Base-by-base conservation (phyloP, 2,113 vertebrate genomes). In the Rhodinocichla rosea region DNA sequence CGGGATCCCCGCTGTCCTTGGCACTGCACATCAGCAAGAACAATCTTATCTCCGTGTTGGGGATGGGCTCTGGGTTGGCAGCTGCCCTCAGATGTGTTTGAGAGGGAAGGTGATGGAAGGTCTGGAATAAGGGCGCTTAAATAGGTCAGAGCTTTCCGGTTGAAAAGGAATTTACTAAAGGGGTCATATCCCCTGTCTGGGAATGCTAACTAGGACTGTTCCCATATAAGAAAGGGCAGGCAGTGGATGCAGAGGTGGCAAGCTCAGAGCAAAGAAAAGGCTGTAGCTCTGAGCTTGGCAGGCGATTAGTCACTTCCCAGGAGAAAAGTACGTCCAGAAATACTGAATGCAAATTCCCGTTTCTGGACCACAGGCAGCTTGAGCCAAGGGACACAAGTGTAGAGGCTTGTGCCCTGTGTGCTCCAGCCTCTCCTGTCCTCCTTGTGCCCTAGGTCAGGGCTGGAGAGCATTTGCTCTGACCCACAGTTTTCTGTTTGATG, bases 61-160 rank as follows among this genome's bases (percentile, higher is more conserved):
- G 55, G 45, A 37, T 12, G 62, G 50, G 33, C 59, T 83, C 53
- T 20, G 15, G 13, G 39, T 2, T 84, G 68, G 28, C 27, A 77
- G 23, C 35, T 2, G 4, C 73, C 15, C 71, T 73, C 4, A 0
- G 73, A 65, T 42, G 4, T 28, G 28, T 59, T 21, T 74, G 55
- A 67, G 52, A 89, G 64, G 56, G 39, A 92, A 81, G 76, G 80
- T 83, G 93, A 19, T 55, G 76, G 95, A 81, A 84, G 73, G 57
- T 86, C 55, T 69, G n/a, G 69, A 89, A 74, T 81, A 92, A 87
- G 65, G 77, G 33, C 65, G 33, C 42, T 70, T 91, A 94, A 94
- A 89, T 50, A 92, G 84, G 90, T 95, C 89, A 91, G 89, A 87
- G 76, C 77, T 89, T 95, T 89, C 80, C 42, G 7, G 44, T 3